Evolutionary conservation across 2,113 vertebrate species (phyloP).

Genomic region (Corapipo altera): DNA sequence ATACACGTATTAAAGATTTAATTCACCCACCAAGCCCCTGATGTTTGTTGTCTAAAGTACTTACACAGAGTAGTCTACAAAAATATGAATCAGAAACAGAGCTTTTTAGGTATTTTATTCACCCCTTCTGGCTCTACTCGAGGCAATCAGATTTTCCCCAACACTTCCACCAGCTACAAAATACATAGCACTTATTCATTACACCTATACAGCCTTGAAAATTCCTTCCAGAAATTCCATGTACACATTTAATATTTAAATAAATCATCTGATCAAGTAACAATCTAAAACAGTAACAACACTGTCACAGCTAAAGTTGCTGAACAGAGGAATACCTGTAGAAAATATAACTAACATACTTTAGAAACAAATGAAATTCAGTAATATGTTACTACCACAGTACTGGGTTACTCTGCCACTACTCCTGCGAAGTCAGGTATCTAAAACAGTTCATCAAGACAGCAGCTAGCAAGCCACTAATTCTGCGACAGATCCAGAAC

Average conservation of each 20-base stretch:
- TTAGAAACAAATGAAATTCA: neutral
- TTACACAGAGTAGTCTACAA: neutral
- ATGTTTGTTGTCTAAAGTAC: neutral
- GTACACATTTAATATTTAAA: neutral
- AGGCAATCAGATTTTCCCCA: neutral
- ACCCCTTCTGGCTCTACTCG: neutral
- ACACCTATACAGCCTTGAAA: neutral
- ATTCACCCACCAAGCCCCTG: neutral
- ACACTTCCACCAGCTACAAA: neutral
- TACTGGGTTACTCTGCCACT: neutral
- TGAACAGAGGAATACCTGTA: neutral
- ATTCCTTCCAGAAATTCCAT: neutral
- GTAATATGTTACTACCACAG: neutral
- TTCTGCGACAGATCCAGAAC: neutral
- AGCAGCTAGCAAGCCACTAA: neutral
- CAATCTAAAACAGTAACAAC: neutral
- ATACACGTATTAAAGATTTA: neutral
- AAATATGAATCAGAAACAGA: neutral
- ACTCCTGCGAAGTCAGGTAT: neutral
- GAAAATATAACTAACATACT: neutral
- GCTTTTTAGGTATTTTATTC: neutral
- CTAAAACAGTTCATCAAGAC: neutral
- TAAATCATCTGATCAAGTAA: neutral
- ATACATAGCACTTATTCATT: neutral
- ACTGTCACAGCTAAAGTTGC: neutral